Base-by-base conservation (phyloP, 2,888 invertebrate species). In the Sarcophaga rosellei region DNA sequence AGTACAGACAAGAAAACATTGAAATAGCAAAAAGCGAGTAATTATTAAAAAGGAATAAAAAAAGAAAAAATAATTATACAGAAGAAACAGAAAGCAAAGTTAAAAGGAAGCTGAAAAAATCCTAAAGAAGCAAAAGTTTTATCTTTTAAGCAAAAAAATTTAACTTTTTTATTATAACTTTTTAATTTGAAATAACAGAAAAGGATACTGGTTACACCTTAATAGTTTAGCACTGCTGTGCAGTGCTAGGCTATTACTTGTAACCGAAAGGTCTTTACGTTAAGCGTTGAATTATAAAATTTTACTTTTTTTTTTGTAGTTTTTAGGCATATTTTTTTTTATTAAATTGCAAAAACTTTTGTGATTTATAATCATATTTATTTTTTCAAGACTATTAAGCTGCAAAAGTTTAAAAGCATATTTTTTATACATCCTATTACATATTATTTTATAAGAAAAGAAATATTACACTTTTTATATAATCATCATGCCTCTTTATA, bases 401-500 rank as follows among this genome's bases (percentile, higher is more conserved):
- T 73, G 11, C 44, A 78, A 70, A 59, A 62, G 70, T 65, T 69
- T 76, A 47, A 69, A 76, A 63, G 25, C 47, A 17, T 17, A 53
- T 65, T 72, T 72, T 66, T 59, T 77, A 4, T 69, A 61, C 81
- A 35, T 76, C 23, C 8, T 45, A 81, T 61, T 44, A 15, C 21
- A 25, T 47, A n/a, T 61, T n/a, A 63, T 65, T 53, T 72, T 59
- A 23, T 72, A 63, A 81, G 44, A 69, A 77, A 81, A 66, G 15
- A 74, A 35, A 53, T 74, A 81, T 70, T 85, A 65, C 69, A 78
- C 65, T 84, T 77, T 35, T 72, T 69, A 35, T 70, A 78, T 70
- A 83, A 81, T 84, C 78, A 86, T 86, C 78, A 86, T 86, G 86
- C 66, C 35, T 80, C 66, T 70, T 59, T 59, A 66, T 72, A 75